Evolutionary conservation across 2,113 vertebrate genomes (phyloP).

Genomic region (Crotalus tigris): DNA sequence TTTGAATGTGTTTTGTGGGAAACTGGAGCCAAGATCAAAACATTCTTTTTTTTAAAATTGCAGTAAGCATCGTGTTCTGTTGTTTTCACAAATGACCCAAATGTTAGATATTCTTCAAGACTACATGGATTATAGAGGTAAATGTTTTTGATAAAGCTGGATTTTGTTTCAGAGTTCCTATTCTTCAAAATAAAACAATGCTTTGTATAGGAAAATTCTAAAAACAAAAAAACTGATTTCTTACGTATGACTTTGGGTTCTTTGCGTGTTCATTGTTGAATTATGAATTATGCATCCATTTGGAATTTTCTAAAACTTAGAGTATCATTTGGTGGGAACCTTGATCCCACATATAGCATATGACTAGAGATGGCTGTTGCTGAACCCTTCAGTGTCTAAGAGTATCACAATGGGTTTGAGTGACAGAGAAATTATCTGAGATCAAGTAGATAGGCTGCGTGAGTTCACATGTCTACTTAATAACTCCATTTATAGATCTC

Average conservation of each 20-base stretch:
- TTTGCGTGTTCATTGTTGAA: background rate
- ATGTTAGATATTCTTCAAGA: constrained; percentile 93
- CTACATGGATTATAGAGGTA: constrained; percentile 90
- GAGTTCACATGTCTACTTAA: background rate
- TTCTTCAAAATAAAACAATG: background rate
- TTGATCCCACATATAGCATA: background rate
- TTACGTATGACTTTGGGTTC: background rate
- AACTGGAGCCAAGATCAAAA: background rate
- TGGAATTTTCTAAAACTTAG: background rate
- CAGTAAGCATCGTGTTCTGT: constrained; percentile 85
- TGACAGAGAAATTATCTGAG: background rate
- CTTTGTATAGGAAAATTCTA: background rate
- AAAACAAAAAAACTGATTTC: background rate
- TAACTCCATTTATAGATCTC: background rate
- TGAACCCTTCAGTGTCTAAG: background rate
- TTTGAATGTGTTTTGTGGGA: background rate
- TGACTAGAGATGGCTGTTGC: background rate
- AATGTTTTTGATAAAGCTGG: background rate
- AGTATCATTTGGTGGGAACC: background rate
- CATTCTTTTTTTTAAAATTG: constrained; percentile 30
- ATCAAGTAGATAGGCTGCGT: background rate
- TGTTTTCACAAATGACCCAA: constrained; percentile 94
- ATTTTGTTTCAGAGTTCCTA: background rate
- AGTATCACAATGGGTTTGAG: background rate
- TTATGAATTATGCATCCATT: background rate